Base-by-base conservation (phyloP, 2,888 invertebrate genomes). In the Zelleria hepariella region DNA sequence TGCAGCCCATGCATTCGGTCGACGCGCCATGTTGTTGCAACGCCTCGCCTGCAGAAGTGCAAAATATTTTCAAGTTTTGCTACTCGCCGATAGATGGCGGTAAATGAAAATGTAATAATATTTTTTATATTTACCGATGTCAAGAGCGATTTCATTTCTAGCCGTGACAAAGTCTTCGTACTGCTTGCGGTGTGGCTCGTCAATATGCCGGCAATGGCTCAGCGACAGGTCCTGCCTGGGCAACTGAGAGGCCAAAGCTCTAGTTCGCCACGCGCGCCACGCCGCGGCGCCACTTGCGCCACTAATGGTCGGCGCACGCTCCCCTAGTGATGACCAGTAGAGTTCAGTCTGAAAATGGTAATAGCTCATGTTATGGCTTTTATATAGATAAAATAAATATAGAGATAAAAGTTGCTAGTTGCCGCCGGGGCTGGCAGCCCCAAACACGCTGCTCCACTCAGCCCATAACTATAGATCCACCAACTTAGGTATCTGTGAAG, bases 101-200 rank as follows among this genome's bases (percentile, higher is more conserved):
- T 65, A 51, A 10, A 59, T 20, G 32, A 3, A 24, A 47, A n/a
- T 4, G 21, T 21, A 42, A 21, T 18, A 58, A 47, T 10, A 15
- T 26, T 10, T 32, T 53, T 42, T 6, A 7, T 59, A 78, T 75
- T 73, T 78, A 82, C 96, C 99, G 74, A 99, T 96, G 81, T 98
- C 99, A 74, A 99, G 91, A 49, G 98, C 97, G 70, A 97, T 95
- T 89, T 98, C 97, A 82, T 99, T 98, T 58, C 99, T 91, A 59
- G 96, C 95, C 58, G 96, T 93, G 68, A 98, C 94, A 82, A 99
- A 99, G 82, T 98, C 97, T 84, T 97, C 95, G 79, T 95, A 98
- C 71, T 95, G 94, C 66, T 93, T 92, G 72, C 92, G 91, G 75
- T 95, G 93, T 72, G 92, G 91, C 20, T 93, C 90, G 65, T 95